A percentile compares a stretch with the other conserved stretches of the same genome.
These are phyloP conservation scores for Hoplodrina blanda DNA, from an alignment of 2,888 invertebrate species.

Conservation along the genomic window DNA sequence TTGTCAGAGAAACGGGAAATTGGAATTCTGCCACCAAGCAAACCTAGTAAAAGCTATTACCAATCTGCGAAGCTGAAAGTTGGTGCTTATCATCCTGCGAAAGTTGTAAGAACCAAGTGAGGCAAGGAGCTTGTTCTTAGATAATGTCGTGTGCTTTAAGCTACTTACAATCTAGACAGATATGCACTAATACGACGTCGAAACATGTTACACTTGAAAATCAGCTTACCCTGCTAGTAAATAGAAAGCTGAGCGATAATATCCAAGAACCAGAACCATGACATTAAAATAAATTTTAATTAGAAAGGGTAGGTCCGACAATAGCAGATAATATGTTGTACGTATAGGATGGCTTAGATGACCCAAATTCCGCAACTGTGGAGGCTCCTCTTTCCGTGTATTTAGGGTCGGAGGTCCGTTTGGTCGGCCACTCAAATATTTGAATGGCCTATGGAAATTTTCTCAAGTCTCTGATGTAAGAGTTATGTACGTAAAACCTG, in stretches of 20 bases:
- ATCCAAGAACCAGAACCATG: conserved; percentile 30
- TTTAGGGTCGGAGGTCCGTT: conserved; percentile 41
- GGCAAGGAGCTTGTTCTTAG: conserved; percentile 27
- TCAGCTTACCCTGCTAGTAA: conserved; percentile 35
- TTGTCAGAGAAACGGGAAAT: conserved; percentile 11
- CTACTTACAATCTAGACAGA: conserved; percentile 16
- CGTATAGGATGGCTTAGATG: conserved; percentile 18
- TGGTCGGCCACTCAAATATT: conserved; percentile 37
- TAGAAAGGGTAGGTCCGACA: conserved; percentile 21
- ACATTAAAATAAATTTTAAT: conserved; percentile 33
- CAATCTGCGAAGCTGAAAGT: conserved; percentile 23
- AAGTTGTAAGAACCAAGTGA: conserved; percentile 23
- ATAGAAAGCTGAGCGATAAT: conserved; percentile 40
- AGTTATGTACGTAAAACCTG: conserved; percentile 8
- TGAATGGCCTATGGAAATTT: conserved; percentile 31
- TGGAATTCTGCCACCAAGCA: conserved; percentile 31
- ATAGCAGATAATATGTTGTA: conserved; percentile 10
- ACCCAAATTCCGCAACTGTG: conserved; percentile 16
- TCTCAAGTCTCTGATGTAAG: conserved; percentile 24
- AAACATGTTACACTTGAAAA: conserved; percentile 43
- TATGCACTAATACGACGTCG: conserved; percentile 23
- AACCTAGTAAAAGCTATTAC: conserved; percentile 10
- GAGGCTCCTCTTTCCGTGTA: conserved; percentile 24
- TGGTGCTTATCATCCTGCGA: conserved; percentile 33
- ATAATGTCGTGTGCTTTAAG: conserved; percentile 22